Evolutionary conservation across 1,140 invertebrate species (phyloP), one percentile per base, ranked within the genome.

Genomic region (Panagrolaimus sp.): DNA sequence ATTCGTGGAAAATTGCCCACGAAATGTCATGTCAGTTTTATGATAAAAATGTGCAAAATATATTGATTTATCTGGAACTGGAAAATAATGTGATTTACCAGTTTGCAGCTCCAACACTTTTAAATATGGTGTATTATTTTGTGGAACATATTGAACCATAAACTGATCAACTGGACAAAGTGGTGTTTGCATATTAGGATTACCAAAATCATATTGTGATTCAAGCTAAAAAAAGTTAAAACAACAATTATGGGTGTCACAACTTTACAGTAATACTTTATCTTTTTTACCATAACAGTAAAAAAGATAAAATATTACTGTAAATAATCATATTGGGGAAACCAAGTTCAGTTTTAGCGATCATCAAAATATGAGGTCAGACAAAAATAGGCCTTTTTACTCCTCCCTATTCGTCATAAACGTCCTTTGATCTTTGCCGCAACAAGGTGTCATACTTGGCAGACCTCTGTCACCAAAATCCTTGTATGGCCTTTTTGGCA

Each of bases 401-500:
- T n/a, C n/a, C n/a, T n/a, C n/a, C n/a, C n/a, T n/a, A n/a, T n/a
- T n/a, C n/a, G n/a, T n/a, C n/a, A n/a, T n/a, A n/a, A n/a, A n/a
- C n/a, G n/a, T n/a, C n/a, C n/a, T n/a, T n/a, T n/a, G n/a, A n/a
- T n/a, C n/a, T n/a, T n/a, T n/a, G n/a, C n/a, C n/a, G n/a, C n/a
- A n/a, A n/a, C n/a, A n/a, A n/a, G n/a, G n/a, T n/a, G n/a, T n/a
- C n/a, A n/a, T n/a, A n/a, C n/a, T n/a, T n/a, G n/a, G n/a, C n/a
- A n/a, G n/a, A n/a, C n/a, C n/a, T n/a, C n/a, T n/a, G n/a, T n/a
- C n/a, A n/a, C n/a, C n/a, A n/a, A n/a, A n/a, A n/a, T 46, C 45
- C n/a, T 46, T 46, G 45, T 46, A 46, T 10, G 45, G 45, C 45
- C 45, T n/a, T n/a, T n/a, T n/a, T n/a, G n/a, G n/a, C n/a, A n/a